Evolutionary conservation across 2,113 vertebrate genomes (phyloP).

Genomic region (Embiotoca jacksoni): DNA sequence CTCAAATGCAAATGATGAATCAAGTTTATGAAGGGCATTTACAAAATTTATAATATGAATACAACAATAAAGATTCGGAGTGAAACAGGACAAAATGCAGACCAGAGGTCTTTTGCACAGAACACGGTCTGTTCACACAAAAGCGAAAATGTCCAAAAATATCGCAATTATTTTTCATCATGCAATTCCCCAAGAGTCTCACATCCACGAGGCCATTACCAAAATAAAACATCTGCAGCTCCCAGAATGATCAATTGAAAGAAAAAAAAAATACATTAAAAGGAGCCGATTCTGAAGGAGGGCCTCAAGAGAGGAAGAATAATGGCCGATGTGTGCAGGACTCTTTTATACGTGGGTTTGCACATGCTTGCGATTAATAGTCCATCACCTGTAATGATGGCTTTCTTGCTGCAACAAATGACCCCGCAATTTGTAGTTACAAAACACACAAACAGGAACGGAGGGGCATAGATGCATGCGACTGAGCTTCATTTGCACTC

Average conservation of each 20-base stretch:
- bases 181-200: constrained; percentile 24
- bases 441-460: constrained; percentile 19
- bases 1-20: neutral
- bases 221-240: constrained; percentile 72
- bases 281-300: constrained; percentile 48
- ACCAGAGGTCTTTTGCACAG: neutral
- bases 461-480: neutral
- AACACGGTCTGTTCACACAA: constrained; percentile 7
- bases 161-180: constrained; percentile 53
- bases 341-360: constrained; percentile 19
- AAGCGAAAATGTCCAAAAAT: constrained; percentile 40
- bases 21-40: neutral
- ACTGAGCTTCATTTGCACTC: neutral
- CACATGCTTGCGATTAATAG: constrained; percentile 63
- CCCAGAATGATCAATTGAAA: constrained; percentile 58
- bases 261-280: constrained; percentile 52
- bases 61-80: neutral
- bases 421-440: constrained; percentile 8
- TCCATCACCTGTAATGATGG: constrained; percentile 50
- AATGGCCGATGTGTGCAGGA: constrained; percentile 27
- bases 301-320: constrained; percentile 40
- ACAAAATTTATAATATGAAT: neutral
- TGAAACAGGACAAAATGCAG: constrained; percentile 2
- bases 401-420: constrained; percentile 34
- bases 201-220: constrained; percentile 45